phyloP scores from a whole-genome alignment of 2,113 vertebrate species.

The Hystrix brachyura region DNA sequence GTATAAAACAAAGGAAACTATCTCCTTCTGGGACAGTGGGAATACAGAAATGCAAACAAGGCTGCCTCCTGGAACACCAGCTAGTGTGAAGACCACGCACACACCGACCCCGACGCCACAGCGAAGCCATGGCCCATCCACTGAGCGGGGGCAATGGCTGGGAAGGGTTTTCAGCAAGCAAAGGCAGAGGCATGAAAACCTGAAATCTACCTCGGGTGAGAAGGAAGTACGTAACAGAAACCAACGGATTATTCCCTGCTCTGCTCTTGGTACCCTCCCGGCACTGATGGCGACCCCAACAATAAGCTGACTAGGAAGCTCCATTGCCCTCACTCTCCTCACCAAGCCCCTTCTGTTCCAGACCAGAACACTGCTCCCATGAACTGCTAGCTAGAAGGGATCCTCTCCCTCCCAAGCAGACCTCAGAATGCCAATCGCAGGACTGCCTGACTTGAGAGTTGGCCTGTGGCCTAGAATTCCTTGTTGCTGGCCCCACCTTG shows the following conservation, averaged over 20 bases:
- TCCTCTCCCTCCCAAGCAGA: slow-evolving; percentile 50
- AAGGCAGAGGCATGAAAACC: not conserved
- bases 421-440: slow-evolving; percentile 63
- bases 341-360: not conserved
- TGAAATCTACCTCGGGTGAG: not conserved
- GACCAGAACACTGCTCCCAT: not conserved
- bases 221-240: not conserved
- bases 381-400: slow-evolving; percentile 58
- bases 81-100: not conserved
- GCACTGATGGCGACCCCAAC: not conserved
- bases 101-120: no score
- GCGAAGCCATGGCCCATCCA: no score
- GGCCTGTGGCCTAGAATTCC: slow-evolving; percentile 78
- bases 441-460: slow-evolving; percentile 71
- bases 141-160: not conserved
- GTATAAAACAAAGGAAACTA: slow-evolving; percentile 63
- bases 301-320: not conserved
- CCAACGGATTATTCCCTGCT: not conserved
- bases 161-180: not conserved
- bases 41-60: slow-evolving; percentile 28
- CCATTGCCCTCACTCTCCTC: not conserved
- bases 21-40: not conserved
- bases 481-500: slow-evolving; percentile 71
- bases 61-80: not conserved
- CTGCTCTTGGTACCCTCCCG: not conserved